Evolutionary conservation across 1,140 invertebrate genomes (phyloP).

Genomic region (Ceratosolen solmsi): DNA sequence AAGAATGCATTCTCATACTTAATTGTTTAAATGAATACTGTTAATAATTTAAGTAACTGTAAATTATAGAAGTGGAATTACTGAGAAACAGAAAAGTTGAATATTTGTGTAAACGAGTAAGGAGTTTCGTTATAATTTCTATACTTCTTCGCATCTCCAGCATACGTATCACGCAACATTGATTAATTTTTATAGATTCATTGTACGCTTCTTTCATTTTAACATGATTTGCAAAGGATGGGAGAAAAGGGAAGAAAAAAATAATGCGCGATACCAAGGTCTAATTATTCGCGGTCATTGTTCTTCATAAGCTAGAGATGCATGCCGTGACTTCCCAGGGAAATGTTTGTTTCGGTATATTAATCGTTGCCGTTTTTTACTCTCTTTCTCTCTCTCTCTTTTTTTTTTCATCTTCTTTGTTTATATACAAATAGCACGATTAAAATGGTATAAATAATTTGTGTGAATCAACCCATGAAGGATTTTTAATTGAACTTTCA

Average conservation of each 20-base stretch:
- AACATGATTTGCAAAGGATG: constrained; percentile 11
- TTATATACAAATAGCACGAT: constrained; percentile 1
- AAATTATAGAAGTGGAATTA: not conserved
- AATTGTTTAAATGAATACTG: not conserved
- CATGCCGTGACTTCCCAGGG: constrained; percentile 6
- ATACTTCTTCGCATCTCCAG: not conserved
- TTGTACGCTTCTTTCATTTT: constrained; percentile 8
- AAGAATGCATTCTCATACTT: not conserved
- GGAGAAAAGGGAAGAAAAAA: constrained; percentile 34
- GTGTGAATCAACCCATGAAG: constrained; percentile 30
- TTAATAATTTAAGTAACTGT: not conserved
- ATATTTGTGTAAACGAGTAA: not conserved
- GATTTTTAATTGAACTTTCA: constrained; percentile 48
- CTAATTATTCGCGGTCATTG: constrained; percentile 41
- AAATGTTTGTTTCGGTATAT: constrained; percentile 6
- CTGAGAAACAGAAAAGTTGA: not conserved
- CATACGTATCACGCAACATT: constrained; percentile 4
- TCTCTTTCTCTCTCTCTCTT: not conserved
- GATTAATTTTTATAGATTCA: constrained; percentile 39
- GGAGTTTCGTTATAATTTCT: constrained; percentile 7
- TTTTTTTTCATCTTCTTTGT: constrained; percentile 25
- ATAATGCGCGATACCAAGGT: constrained; percentile 13
- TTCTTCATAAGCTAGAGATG: not conserved
- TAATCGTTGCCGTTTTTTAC: not conserved
- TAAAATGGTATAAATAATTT: constrained; percentile 42